These are phyloP conservation scores for Auanema sp. DNA, from an alignment of 2,888 invertebrate genomes.

Conservation along the genomic window DNA sequence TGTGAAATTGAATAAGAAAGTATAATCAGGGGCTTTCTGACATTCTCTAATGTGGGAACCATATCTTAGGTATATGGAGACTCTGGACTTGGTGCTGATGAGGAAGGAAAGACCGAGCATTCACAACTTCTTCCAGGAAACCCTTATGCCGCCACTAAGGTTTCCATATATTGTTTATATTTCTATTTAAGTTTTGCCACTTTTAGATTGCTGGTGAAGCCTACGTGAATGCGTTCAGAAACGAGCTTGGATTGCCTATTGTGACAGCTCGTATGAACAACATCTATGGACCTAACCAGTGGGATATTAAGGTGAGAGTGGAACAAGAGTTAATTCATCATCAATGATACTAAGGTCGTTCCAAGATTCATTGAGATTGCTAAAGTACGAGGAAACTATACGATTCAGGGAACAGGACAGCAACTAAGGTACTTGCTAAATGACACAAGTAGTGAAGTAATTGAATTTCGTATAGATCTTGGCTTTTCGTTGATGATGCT, in stretches of 20 bases:
- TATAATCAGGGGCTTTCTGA: neutral
- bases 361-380: slow-evolving; percentile 62
- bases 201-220: slow-evolving; percentile 56
- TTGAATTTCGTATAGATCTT: slow-evolving; percentile 36
- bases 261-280: slow-evolving; percentile 61
- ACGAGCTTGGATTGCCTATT: slow-evolving; percentile 52
- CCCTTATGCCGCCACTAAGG: slow-evolving; percentile 62
- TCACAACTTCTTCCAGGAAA: slow-evolving; percentile 55
- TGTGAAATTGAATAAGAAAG: neutral
- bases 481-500: slow-evolving; percentile 63
- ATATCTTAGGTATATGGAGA: slow-evolving; percentile 57
- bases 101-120: slow-evolving; percentile 52
- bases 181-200: neutral
- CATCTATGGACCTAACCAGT: slow-evolving; percentile 63
- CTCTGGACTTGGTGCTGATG: slow-evolving; percentile 54
- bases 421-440: slow-evolving; percentile 35
- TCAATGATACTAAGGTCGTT: slow-evolving; percentile 38
- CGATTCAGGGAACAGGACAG: slow-evolving; percentile 59
- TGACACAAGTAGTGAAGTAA: no score
- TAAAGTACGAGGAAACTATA: slow-evolving; percentile 49
- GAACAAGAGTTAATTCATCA: neutral
- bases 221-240: slow-evolving; percentile 51
- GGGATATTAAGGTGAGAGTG: slow-evolving; percentile 57
- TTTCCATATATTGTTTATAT: neutral
- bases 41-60: neutral